phyloP scores from a whole-genome alignment of 2,113 vertebrate genomes.

The Coturnix japonica region DNA sequence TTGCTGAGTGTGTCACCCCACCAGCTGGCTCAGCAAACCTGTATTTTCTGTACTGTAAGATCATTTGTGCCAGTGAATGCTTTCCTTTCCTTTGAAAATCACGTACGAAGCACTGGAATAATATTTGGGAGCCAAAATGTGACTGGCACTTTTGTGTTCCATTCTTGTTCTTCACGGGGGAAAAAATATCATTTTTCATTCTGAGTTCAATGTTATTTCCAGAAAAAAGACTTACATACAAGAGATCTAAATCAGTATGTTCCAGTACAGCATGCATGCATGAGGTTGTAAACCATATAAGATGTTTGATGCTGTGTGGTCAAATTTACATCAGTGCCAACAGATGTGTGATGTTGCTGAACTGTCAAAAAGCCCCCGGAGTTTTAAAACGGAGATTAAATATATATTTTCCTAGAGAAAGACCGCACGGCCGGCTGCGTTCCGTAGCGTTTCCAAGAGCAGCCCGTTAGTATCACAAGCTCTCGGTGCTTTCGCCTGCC shows the following conservation, averaged over 20 bases:
- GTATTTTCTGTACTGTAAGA: not conserved
- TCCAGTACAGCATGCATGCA: not conserved
- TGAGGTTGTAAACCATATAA: not conserved
- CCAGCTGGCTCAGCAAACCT: not conserved
- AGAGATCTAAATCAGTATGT: not conserved
- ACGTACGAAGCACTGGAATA: not conserved
- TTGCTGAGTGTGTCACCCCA: not conserved
- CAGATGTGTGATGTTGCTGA: not conserved
- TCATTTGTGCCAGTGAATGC: not conserved
- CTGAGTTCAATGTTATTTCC: not conserved
- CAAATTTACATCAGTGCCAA: not conserved
- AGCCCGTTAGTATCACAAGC: not conserved
- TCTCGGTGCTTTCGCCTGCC: fast-evolving
- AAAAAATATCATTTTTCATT: not conserved
- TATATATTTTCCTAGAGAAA: not conserved
- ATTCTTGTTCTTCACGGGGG: not conserved
- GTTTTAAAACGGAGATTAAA: not conserved
- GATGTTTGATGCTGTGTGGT: not conserved
- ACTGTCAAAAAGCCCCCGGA: not conserved
- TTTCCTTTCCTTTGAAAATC: not conserved
- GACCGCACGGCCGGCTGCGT: not conserved
- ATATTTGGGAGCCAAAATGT: not conserved
- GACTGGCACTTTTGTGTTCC: not conserved
- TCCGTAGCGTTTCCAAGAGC: not conserved
- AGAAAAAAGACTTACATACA: not conserved